Evolutionary conservation across 2,888 invertebrate species (phyloP), one percentile per base, ranked within the genome.

Genomic region (Sphinx pinastri): DNA sequence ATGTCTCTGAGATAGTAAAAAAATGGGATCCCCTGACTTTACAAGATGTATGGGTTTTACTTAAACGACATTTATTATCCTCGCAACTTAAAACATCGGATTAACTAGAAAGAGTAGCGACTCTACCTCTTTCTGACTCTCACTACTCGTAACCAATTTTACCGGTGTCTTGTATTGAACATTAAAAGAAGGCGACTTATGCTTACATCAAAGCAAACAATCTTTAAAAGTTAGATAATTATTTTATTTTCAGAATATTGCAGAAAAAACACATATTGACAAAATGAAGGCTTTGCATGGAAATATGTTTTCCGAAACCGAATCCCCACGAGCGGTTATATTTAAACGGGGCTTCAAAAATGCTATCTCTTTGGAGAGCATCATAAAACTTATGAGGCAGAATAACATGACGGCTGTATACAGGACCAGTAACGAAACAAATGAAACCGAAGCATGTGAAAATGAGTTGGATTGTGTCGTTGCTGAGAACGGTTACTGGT

Each of bases 341-440:
- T 93, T 93, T 75, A 89, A 88, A 75, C 79, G 80, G 54, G 89
- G 89, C 6, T 88, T 80, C 75, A 87, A 88, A 71, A 93, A 93
- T 75, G 92, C 93, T 0, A 92, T 91, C 3, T 85, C 89, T 14
- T 72, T 91, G 10, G 83, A 90, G 12, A 86, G 82, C 71, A 89
- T 94, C 63, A 81, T 92, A 70, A 82, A 87, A 71, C 79, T 94
- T 70, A 93, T 94, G 93, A 84, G 93, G 70, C 86, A 88, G 69
- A 93, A 87, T 77, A 93, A 94, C 74, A 77, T 92, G 63, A 90
- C 90, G 8, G 85, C 86, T 7, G 83, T 87, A 25, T 84, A 83
- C 70, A 80, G 81, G 59, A 81, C 83, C 14, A 84, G 80, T 47
- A 81, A 85, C 63, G 84, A 81, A 10, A 81, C 75, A 4, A 72